Evolutionary conservation across 2,888 invertebrate species (phyloP), one percentile per base, ranked within the genome.

Genomic region (Keiferia lycopersicella): DNA sequence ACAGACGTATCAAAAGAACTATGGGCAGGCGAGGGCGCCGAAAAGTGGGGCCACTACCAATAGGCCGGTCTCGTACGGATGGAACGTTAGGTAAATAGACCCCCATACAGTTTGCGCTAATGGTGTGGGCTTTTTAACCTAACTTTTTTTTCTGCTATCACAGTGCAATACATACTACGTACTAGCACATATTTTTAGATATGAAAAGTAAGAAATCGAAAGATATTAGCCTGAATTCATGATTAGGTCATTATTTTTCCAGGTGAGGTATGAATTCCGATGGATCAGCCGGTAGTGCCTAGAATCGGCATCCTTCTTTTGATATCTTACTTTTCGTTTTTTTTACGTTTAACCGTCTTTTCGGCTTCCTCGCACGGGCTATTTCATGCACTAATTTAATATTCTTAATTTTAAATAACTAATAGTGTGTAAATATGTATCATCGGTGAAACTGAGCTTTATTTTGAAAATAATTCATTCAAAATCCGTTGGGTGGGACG

Each of bases 1-100:
- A 69, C 78, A 80, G 70, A 80, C 86, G 62, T 76, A 74, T 67
- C 87, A 86, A 73, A 87, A 72, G 75, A 87, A 86, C 68, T 86
- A 90, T 69, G 87, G 81, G 20, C 83, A 86, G 69, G 81, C 67
- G 66, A 74, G 86, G 70, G 80, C 81, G 22, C 79, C 70, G 34
- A 84, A 76, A 67, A 85, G 70, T 67, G 77, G 72, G 53, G 87
- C 86, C 56, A 75, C 84, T 34, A 85, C 89, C 14, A 77, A 80
- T 74, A 86, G 79, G 71, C 91, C 92, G 22, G 81, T 80, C 66
- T 76, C 80, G 62, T 92, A 91, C 73, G 91, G 91, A 69, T 91
- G 91, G 91, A 88, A 84, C 67, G 76, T 88, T 82, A 88, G 92
- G 92, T 92, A 92, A 92, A 83, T 83, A 76, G 69, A 61, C 62